Percentiles rank a stretch among this genome's conserved stretches.
Evolutionary conservation across 2,888 invertebrate genomes (phyloP).

Genomic region (Pandemis corylana): DNA sequence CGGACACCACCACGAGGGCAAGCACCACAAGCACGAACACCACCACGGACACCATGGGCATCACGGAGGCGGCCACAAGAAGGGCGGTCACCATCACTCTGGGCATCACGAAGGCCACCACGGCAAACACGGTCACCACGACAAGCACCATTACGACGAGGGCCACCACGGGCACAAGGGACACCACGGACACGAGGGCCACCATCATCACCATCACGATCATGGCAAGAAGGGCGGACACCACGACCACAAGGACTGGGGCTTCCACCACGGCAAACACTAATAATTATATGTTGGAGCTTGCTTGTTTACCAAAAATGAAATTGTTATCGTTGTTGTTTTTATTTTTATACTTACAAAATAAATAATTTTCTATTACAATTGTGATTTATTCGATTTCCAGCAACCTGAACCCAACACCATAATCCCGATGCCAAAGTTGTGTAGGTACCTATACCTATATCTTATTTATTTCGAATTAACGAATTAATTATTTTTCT

Average conservation of each 20-base stretch:
- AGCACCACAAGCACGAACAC: constrained; percentile 91
- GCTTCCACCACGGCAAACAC: constrained; percentile 85
- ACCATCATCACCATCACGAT: constrained; percentile 89
- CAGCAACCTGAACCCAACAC: not conserved
- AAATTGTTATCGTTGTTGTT: constrained; percentile 68
- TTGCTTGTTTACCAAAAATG: constrained; percentile 66
- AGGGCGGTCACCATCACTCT: constrained; percentile 91
- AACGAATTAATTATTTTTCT: not conserved
- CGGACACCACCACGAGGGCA: constrained; percentile 92
- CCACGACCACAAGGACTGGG: constrained; percentile 89
- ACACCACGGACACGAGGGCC: constrained; percentile 91
- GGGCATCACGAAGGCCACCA: constrained; percentile 91
- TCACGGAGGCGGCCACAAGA: constrained; percentile 91
- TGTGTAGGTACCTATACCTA: too few relatives aligned
- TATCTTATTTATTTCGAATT: not conserved
- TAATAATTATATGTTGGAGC: constrained; percentile 53
- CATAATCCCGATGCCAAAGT: not conserved
- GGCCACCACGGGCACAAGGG: constrained; percentile 92
- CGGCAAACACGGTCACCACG: constrained; percentile 91
- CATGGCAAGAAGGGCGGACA: constrained; percentile 92
- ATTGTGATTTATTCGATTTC: not conserved
- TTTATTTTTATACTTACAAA: constrained; percentile 65
- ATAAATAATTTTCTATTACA: constrained; percentile 55
- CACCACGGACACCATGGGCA: constrained; percentile 90
- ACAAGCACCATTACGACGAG: constrained; percentile 92